These are phyloP conservation scores for Scrobipalpa atriplicella DNA, from an alignment of 2,888 invertebrate species.

Conservation along the genomic window DNA sequence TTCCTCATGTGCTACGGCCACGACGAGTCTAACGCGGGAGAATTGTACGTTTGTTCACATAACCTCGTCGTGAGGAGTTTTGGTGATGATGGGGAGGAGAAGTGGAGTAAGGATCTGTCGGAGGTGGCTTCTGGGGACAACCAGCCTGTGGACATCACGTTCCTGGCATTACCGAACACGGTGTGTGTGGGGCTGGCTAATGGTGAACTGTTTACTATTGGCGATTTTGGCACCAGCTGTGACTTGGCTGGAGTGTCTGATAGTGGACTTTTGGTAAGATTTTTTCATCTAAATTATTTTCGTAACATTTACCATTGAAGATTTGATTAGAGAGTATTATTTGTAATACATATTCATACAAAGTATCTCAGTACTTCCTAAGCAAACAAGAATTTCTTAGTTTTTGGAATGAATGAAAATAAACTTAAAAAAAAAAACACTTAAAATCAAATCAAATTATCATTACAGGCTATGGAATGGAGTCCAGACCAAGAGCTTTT, in stretches of 20 bases:
- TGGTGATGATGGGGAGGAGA: constrained; percentile 53
- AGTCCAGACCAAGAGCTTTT: constrained; percentile 92
- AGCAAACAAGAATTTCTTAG: too few relatives aligned
- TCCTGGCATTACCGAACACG: constrained; percentile 60
- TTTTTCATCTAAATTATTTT: too few relatives aligned
- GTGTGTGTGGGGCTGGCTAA: constrained; percentile 65
- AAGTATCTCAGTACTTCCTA: too few relatives aligned
- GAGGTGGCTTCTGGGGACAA: constrained; percentile 65
- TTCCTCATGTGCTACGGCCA: constrained; percentile 61
- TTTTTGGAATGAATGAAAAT: too few relatives aligned
- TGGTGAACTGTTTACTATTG: constrained; percentile 68
- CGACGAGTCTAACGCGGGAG: constrained; percentile 55
- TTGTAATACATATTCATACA: too few relatives aligned
- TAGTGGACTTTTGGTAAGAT: constrained; percentile 61
- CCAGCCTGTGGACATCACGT: constrained; percentile 70
- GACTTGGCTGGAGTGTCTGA: constrained; percentile 64
- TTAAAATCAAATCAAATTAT: background rate
- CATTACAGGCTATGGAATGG: constrained; percentile 84
- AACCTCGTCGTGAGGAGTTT: constrained; percentile 63
- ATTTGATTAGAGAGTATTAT: too few relatives aligned
- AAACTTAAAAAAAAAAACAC: too few relatives aligned
- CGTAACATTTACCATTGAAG: too few relatives aligned
- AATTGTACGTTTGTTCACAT: constrained; percentile 66
- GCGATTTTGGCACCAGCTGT: constrained; percentile 52
- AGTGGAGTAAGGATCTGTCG: constrained; percentile 62